These are phyloP conservation scores for Cephalopholis sonnerati DNA, from an alignment of 2,113 vertebrate genomes.

Conservation along the genomic window DNA sequence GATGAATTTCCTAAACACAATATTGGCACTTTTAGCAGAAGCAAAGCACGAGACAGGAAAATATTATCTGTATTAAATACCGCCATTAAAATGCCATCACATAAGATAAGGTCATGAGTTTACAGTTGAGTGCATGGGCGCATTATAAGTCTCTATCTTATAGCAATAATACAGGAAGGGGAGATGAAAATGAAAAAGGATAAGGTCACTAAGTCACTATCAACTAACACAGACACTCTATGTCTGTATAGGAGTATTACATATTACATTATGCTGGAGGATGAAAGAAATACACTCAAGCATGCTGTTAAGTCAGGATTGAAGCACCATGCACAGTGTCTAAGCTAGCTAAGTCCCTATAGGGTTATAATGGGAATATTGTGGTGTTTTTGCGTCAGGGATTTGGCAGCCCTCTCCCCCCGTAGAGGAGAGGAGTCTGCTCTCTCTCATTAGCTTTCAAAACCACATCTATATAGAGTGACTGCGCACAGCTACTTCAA, in stretches of 20 bases:
- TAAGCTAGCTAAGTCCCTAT: constrained; percentile 6
- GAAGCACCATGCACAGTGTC: constrained; percentile 2
- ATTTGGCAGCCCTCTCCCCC: constrained; percentile 38
- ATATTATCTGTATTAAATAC: constrained; percentile 11
- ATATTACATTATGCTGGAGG: constrained; percentile 5
- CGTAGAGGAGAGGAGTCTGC: constrained; percentile 36
- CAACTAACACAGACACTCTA: neutral
- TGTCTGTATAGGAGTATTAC: neutral
- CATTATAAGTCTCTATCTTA: neutral
- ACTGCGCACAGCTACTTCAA: constrained; percentile 65
- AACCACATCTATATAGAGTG: constrained; percentile 63
- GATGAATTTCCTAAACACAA: neutral
- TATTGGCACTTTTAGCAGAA: neutral
- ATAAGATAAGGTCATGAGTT: constrained; percentile 6
- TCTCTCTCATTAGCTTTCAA: constrained; percentile 77
- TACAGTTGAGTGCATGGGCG: neutral
- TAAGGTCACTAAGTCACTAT: constrained; percentile 27
- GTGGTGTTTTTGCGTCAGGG: constrained; percentile 28
- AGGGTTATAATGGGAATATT: constrained; percentile 17
- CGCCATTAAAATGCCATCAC: constrained; percentile 11
- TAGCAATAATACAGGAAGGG: neutral
- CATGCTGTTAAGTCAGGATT: neutral
- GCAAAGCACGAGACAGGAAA: neutral
- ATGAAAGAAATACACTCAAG: constrained; percentile 12
- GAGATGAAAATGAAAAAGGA: constrained; percentile 11